Conservation (phyloP, 64 coral and sea anemone genomes). For the Astreopora myriophthalma region DNA sequence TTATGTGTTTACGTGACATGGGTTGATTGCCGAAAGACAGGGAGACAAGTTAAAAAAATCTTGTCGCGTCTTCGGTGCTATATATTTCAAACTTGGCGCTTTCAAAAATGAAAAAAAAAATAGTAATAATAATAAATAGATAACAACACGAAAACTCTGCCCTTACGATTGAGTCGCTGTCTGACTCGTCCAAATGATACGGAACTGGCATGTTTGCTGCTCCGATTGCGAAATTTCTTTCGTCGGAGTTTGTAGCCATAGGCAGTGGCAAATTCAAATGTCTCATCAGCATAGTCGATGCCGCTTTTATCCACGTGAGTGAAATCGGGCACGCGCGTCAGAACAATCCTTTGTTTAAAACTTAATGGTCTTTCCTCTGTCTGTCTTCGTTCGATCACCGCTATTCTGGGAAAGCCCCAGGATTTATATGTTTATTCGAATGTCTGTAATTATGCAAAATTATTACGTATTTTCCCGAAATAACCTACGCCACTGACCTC, state of each 20-base stretch:
- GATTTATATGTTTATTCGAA: slow-evolving; percentile 24
- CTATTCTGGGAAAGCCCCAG: slow-evolving; percentile 76
- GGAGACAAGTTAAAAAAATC: too few species aligned
- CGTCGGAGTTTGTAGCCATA: slow-evolving; percentile 55
- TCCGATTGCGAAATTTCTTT: slow-evolving; percentile 16
- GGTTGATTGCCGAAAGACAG: not conserved
- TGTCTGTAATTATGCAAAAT: not conserved
- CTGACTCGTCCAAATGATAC: slow-evolving; percentile 57
- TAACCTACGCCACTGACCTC: not conserved
- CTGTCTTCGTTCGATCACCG: slow-evolving; percentile 8
- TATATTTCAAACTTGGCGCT: not conserved
- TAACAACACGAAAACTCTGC: not conserved
- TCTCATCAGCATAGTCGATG: slow-evolving; percentile 1
- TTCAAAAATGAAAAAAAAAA: not conserved
- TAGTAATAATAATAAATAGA: not conserved
- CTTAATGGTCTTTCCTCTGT: not conserved
- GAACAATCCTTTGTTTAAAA: not conserved
- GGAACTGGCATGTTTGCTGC: slow-evolving; percentile 65
- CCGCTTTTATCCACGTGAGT: too few species aligned
- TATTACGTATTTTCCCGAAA: not conserved
- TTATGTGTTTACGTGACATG: not conserved
- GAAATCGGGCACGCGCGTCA: not conserved
- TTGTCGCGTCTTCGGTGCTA: not conserved
- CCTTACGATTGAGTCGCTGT: slow-evolving; percentile 72
- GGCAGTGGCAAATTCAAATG: slow-evolving; percentile 29